Conservation (phyloP, 2,888 invertebrate genomes). For the Dryococelus australis region DNA sequence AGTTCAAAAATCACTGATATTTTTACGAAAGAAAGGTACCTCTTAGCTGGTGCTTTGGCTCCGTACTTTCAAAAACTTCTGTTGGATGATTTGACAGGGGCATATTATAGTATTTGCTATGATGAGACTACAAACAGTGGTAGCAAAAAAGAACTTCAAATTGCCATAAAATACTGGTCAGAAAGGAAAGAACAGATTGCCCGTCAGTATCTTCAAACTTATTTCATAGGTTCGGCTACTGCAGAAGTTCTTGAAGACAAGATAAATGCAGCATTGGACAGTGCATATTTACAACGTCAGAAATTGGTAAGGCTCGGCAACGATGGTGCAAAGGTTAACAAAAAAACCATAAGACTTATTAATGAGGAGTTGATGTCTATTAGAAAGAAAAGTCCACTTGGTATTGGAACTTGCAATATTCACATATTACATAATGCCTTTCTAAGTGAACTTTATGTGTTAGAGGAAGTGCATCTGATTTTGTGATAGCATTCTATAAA, state of each 20-base stretch:
- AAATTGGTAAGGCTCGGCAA: background rate
- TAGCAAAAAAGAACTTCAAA: constrained; percentile 5
- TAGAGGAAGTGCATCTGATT: background rate
- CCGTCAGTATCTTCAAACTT: background rate
- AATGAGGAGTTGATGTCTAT: background rate
- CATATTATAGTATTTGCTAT: background rate
- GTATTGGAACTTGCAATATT: background rate
- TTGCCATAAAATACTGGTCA: background rate
- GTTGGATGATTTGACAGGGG: background rate
- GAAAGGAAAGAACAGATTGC: background rate
- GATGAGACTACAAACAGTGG: constrained; percentile 11
- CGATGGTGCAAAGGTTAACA: background rate
- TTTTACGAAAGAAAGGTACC: background rate
- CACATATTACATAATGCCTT: background rate
- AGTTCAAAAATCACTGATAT: background rate
- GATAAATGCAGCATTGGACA: background rate
- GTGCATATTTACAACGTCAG: background rate
- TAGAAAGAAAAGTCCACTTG: background rate
- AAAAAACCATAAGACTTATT: background rate
- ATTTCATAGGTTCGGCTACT: background rate
- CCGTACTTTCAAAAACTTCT: background rate
- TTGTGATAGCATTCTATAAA: background rate
- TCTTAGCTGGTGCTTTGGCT: background rate
- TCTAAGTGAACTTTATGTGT: background rate
- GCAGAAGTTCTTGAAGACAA: background rate